Evolutionary conservation across 2,888 invertebrate species (phyloP).

Genomic region (Diplazon laetatorius): DNA sequence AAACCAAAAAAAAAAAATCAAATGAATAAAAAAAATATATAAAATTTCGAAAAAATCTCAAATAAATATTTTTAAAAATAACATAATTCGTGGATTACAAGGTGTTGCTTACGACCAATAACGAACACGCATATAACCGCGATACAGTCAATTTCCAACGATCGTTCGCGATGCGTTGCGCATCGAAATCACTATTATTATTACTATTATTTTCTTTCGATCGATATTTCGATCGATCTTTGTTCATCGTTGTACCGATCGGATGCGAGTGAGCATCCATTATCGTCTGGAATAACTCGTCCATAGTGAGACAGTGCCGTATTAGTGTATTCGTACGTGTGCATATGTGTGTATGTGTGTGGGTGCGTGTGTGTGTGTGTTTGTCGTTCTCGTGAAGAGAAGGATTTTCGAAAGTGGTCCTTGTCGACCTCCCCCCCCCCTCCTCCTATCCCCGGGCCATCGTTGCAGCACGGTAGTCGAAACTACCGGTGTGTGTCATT

Average conservation of each 20-base stretch:
- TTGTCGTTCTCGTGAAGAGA: conserved; percentile 11
- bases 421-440: conserved; percentile 5
- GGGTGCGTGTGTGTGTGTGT: background rate
- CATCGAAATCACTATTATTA: too few relatives aligned
- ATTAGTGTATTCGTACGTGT: too few relatives aligned
- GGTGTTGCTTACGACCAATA: too few relatives aligned
- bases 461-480: conserved; percentile 43
- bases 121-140: too few relatives aligned
- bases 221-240: conserved; percentile 32
- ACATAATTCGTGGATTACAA: too few relatives aligned
- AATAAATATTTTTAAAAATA: too few relatives aligned
- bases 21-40: background rate
- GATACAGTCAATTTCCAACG: too few relatives aligned
- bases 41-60: background rate
- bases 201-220: too few relatives aligned
- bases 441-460: too few relatives aligned
- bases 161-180: too few relatives aligned
- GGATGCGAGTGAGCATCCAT: background rate
- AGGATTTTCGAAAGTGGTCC: conserved; percentile 51
- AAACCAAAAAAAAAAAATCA: too few relatives aligned
- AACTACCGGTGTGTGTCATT: conserved; percentile 36
- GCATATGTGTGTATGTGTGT: background rate
- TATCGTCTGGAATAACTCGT: conserved; percentile 17
- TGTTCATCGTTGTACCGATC: background rate
- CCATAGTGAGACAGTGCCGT: conserved; percentile 1